Conservation (phyloP, 2,797 vertebrate genomes). For the Ispidina lecontei region DNA sequence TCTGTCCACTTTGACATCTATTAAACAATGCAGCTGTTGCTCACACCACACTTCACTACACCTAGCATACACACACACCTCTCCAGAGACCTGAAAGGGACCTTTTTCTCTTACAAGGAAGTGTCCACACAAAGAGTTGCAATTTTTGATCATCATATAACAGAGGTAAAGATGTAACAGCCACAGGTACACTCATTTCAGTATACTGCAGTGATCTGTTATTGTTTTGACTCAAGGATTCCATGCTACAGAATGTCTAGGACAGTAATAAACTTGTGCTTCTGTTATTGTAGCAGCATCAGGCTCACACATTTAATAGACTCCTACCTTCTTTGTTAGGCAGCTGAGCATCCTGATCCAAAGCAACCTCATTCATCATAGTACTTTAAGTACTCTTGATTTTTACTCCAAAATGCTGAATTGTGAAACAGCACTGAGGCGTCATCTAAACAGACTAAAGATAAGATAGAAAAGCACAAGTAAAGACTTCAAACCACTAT, state of each 20-base stretch:
- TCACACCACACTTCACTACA: not conserved
- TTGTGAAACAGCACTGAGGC: not conserved
- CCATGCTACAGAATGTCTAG: not conserved
- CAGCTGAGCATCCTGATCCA: not conserved
- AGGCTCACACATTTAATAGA: not conserved
- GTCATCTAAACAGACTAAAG: not conserved
- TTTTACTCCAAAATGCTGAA: not conserved
- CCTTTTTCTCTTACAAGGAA: not conserved
- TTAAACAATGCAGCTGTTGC: not conserved
- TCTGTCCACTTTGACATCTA: not conserved
- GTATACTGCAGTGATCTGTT: not conserved
- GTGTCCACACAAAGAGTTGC: not conserved
- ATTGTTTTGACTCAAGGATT: not conserved
- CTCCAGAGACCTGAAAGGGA: not conserved
- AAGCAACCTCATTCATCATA: not conserved
- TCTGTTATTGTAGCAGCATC: not conserved
- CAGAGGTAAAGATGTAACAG: not conserved
- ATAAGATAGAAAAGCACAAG: not conserved
- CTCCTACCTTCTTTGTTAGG: not conserved
- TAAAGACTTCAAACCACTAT: not conserved
- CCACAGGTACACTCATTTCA: not conserved
- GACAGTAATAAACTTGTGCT: not conserved
- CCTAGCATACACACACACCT: not conserved
- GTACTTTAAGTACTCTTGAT: not conserved
- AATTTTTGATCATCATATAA: not conserved